These are phyloP conservation scores for Lota lota DNA, from an alignment of 2,113 vertebrate species.

Conservation along the genomic window DNA sequence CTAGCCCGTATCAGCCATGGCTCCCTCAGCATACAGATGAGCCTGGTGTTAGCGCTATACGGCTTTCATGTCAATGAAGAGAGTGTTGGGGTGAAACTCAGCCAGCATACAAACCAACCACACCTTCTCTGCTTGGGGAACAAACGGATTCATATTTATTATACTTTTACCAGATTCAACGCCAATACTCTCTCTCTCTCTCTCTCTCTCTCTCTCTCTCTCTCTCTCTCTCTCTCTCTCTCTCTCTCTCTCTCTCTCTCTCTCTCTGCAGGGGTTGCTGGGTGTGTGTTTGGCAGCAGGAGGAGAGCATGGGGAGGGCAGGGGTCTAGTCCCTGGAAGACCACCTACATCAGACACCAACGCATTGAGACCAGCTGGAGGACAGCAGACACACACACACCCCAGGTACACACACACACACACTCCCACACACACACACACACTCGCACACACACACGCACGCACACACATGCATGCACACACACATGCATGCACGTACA, in stretches of 20 bases:
- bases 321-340: conserved; percentile 90
- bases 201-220: conserved; percentile 4
- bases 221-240: background rate
- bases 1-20: conserved; percentile 9
- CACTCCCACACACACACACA: background rate
- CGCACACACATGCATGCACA: background rate
- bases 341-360: conserved; percentile 91
- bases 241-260: background rate
- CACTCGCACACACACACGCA: conserved; percentile 11
- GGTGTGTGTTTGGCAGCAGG: conserved; percentile 83
- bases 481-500: background rate
- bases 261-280: conserved; percentile 81
- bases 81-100: conserved; percentile 19
- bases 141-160: too few species aligned
- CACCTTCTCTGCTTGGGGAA: too few species aligned
- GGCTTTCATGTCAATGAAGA: conserved; percentile 43
- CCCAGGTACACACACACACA: conserved; percentile 76
- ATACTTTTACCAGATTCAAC: background rate
- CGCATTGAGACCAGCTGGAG: conserved; percentile 96
- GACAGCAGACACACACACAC: conserved; percentile 86
- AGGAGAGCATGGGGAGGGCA: conserved; percentile 83
- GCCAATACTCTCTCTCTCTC: background rate
- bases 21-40: conserved; percentile 59
- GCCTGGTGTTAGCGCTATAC: conserved; percentile 31
- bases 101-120: conserved; percentile 18